These are phyloP conservation scores for Agrypnus murinus DNA, from an alignment of 2,888 invertebrate species.

Conservation along the genomic window DNA sequence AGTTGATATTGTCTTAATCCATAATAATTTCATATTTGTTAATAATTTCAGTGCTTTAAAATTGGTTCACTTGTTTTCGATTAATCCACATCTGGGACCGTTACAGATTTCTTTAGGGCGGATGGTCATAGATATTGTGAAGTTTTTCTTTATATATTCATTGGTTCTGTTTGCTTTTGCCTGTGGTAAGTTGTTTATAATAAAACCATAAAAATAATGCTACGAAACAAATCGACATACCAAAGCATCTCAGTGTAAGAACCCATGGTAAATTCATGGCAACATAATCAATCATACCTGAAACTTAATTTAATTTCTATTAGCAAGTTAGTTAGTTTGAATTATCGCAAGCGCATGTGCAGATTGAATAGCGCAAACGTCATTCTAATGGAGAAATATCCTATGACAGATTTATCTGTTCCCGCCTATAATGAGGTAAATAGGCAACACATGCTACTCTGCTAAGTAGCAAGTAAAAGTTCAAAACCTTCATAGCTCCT, in stretches of 20 bases:
- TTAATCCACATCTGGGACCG: constrained; percentile 94
- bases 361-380: no score
- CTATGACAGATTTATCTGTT: no score
- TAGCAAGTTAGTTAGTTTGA: no score
- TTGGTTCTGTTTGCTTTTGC: constrained; percentile 93
- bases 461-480: no score
- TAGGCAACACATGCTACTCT: no score
- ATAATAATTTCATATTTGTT: constrained; percentile 32
- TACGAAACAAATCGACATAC: not conserved
- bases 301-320: no score
- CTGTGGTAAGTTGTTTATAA: constrained; percentile 81
- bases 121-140: constrained; percentile 93
- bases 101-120: constrained; percentile 93
- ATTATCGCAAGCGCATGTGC: no score
- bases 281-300: no score
- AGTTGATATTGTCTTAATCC: constrained; percentile 15
- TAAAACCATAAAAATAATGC: not conserved
- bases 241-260: not conserved
- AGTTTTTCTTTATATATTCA: constrained; percentile 93
- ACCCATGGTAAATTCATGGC: not conserved
- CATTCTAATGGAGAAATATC: no score
- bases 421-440: no score
- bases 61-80: constrained; percentile 92
- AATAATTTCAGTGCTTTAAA: constrained; percentile 85
- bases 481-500: no score